Percentiles rank a stretch among this genome's conserved stretches.
Evolutionary conservation across 1,140 invertebrate genomes (phyloP).

Genomic region (Frieseomelitta varia): DNA sequence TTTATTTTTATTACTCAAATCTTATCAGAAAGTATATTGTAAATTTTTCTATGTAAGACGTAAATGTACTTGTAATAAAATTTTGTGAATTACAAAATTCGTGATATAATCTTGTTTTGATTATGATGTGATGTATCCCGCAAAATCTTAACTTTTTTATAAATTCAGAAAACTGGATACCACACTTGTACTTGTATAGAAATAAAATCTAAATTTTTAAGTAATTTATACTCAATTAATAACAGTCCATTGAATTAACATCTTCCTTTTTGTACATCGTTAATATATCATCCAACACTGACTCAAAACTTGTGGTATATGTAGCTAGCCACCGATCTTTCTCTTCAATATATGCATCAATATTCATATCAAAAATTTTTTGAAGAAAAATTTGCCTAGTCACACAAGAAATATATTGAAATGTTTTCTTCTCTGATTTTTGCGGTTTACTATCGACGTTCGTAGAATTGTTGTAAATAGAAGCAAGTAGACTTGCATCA

Average conservation of each 20-base stretch:
- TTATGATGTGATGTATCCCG: neutral
- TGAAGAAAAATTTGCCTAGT: slow-evolving; percentile 83
- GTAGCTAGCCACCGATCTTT: slow-evolving; percentile 84
- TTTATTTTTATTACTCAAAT: neutral
- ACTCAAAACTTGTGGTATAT: slow-evolving; percentile 84
- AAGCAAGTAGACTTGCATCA: slow-evolving; percentile 84
- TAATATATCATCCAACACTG: slow-evolving; percentile 86
- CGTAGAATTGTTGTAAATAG: slow-evolving; percentile 82
- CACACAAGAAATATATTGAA: slow-evolving; percentile 78
- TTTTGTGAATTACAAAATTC: neutral
- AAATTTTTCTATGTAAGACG: neutral
- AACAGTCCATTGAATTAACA: slow-evolving; percentile 86
- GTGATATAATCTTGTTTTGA: neutral
- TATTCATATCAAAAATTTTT: slow-evolving; percentile 82
- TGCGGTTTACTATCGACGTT: slow-evolving; percentile 71
- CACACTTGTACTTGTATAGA: neutral
- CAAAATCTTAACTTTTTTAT: neutral
- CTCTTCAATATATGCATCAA: slow-evolving; percentile 82
- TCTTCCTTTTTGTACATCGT: slow-evolving; percentile 81
- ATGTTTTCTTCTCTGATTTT: slow-evolving; percentile 61
- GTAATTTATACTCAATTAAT: slow-evolving; percentile 73
- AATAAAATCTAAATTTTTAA: neutral
- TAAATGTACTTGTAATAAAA: slow-evolving; percentile 9
- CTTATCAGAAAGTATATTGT: slow-evolving; percentile 7
- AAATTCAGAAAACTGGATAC: neutral